These are phyloP conservation scores for Cyprinus carpio DNA, from an alignment of 2,113 vertebrate species.

Conservation along the genomic window DNA sequence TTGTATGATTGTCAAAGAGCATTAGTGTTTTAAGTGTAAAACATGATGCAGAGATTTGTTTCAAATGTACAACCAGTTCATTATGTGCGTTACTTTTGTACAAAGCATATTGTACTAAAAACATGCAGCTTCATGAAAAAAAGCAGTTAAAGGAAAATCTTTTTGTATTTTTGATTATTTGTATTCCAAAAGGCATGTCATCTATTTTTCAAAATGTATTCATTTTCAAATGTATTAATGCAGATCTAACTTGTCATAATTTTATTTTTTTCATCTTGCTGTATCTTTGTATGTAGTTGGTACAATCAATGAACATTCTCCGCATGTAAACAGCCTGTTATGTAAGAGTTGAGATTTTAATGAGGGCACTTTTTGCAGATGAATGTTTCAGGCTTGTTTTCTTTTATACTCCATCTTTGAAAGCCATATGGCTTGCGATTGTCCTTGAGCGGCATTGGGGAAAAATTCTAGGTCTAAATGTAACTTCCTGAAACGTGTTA, in stretches of 20 bases:
- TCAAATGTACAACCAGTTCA: conserved; percentile 88
- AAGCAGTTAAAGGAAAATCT: conserved; percentile 91
- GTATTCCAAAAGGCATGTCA: conserved; percentile 96
- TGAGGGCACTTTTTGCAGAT: conserved; percentile 87
- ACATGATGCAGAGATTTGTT: conserved; percentile 84
- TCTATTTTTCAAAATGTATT: conserved; percentile 80
- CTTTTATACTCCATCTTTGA: conserved; percentile 60
- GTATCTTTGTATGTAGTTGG: conserved; percentile 92
- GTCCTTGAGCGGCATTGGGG: conserved; percentile 91
- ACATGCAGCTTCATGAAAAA: conserved; percentile 94
- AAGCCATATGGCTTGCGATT: conserved; percentile 81
- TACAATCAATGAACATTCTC: conserved; percentile 87
- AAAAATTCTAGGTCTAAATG: conserved; percentile 79
- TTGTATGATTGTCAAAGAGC: conserved; percentile 85
- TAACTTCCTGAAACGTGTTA: conserved; percentile 82
- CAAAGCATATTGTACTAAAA: conserved; percentile 90
- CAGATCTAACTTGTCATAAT: conserved; percentile 90
- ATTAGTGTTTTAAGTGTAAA: conserved; percentile 78
- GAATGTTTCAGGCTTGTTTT: conserved; percentile 65
- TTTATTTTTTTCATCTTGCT: conserved; percentile 74
- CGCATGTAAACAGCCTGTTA: conserved; percentile 98
- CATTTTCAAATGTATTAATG: conserved; percentile 93
- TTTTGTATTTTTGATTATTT: conserved; percentile 90
- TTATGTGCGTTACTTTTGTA: conserved; percentile 98
- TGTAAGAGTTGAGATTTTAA: conserved; percentile 86